These are phyloP conservation scores for Dryas iulia DNA, from an alignment of 1,140 invertebrate genomes.

Conservation along the genomic window DNA sequence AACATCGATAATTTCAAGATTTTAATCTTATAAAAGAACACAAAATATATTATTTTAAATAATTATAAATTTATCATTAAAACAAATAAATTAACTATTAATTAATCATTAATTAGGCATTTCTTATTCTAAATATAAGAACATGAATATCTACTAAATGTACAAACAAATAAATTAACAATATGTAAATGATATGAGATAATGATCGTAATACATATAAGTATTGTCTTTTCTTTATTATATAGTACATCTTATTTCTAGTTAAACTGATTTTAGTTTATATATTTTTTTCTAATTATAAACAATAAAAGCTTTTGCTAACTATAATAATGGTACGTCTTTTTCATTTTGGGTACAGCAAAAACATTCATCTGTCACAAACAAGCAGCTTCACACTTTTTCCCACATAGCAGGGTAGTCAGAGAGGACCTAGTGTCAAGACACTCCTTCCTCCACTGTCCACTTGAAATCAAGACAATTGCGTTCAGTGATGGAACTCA, in stretches of 20 bases:
- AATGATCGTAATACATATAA: constrained; percentile 61
- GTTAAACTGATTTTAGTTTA: too few species aligned
- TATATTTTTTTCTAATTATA: too few species aligned
- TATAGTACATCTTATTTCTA: constrained; percentile 47
- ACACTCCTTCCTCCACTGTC: too few species aligned
- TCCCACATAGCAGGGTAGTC: too few species aligned
- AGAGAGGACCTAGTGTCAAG: too few species aligned
- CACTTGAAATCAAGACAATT: too few species aligned
- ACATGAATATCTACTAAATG: constrained; percentile 18
- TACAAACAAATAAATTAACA: not conserved
- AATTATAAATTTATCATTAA: not conserved
- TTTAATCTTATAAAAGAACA: not conserved
- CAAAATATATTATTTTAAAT: not conserved
- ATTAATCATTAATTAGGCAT: constrained; percentile 28
- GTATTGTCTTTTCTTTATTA: constrained; percentile 73
- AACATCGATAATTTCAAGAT: not conserved
- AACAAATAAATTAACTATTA: not conserved
- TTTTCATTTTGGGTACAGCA: too few species aligned
- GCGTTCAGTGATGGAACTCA: too few species aligned
- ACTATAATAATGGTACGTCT: too few species aligned
- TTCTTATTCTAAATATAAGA: constrained; percentile 27
- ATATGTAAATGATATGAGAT: constrained; percentile 55
- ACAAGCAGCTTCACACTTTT: too few species aligned
- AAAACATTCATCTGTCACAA: too few species aligned
- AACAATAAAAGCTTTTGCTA: too few species aligned